Evolutionary conservation across 2,797 vertebrate genomes (phyloP).

Genomic region (Pangasius mekongensis): DNA sequence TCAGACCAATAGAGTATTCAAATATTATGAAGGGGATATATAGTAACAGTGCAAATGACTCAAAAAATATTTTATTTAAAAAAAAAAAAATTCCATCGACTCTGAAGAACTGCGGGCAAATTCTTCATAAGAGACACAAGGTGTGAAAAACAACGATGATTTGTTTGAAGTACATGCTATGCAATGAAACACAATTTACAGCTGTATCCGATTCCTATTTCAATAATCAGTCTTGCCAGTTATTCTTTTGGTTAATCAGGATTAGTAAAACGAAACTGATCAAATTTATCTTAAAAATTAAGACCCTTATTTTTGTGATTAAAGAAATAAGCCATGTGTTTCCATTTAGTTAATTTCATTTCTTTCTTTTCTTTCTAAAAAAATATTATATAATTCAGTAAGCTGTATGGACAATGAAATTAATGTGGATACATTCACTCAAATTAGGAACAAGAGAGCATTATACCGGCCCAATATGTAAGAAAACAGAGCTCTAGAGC

Average conservation of each 20-base stretch:
- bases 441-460: not conserved
- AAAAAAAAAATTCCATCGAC: not conserved
- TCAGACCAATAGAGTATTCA: not conserved
- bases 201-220: not conserved
- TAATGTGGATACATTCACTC: not conserved
- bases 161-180: not conserved
- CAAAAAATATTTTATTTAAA: not conserved
- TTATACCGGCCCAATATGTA: not conserved
- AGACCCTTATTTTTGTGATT: not conserved
- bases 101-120: constrained; percentile 86
- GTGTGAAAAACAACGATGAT: not conserved
- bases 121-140: constrained; percentile 66
- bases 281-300: not conserved
- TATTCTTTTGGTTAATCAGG: not conserved
- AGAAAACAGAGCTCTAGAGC: not conserved
- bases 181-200: not conserved
- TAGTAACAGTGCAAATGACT: constrained; percentile 71
- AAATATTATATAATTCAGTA: not conserved
- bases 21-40: not conserved
- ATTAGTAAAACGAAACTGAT: not conserved
- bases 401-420: too few relatives aligned
- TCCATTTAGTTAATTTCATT: not conserved
- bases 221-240: not conserved
- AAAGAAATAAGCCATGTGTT: not conserved
- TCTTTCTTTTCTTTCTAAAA: not conserved